Percentiles rank a stretch among this genome's conserved stretches.
Evolutionary conservation across 1,140 invertebrate genomes (phyloP).

Genomic region (Aphaenogaster rudis): DNA sequence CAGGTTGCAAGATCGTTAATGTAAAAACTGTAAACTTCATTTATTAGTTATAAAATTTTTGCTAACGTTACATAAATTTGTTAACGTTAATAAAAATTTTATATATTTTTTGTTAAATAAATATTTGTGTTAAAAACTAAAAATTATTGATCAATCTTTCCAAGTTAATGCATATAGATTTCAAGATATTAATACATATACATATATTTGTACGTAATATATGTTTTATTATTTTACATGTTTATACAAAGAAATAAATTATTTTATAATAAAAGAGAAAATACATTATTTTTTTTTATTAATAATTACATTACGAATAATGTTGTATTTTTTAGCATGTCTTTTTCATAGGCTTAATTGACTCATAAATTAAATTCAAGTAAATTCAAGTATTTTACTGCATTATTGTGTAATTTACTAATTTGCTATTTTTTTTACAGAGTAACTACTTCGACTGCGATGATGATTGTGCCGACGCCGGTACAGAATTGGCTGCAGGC

Average conservation of each 20-base stretch:
- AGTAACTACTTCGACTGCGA: slow-evolving; percentile 87
- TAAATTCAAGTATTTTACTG: neutral
- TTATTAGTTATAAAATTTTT: slow-evolving; percentile 3
- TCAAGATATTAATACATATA: neutral
- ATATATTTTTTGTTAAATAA: too few species aligned
- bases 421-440: slow-evolving; percentile 75
- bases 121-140: neutral
- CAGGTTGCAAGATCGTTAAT: neutral
- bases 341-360: neutral
- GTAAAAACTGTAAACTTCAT: neutral
- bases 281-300: neutral
- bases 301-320: neutral
- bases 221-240: neutral
- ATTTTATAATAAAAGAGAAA: neutral
- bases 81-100: too few species aligned
- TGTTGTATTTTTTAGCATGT: neutral
- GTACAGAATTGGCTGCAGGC: slow-evolving; percentile 86
- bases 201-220: neutral
- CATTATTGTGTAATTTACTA: neutral
- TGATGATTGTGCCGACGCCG: slow-evolving; percentile 85
- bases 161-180: neutral
- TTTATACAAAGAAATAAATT: neutral
- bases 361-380: neutral
- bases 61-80: neutral
- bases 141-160: neutral